These are phyloP conservation scores for Thinocorus orbignyianus DNA, from an alignment of 2,113 vertebrate species.

Conservation along the genomic window DNA sequence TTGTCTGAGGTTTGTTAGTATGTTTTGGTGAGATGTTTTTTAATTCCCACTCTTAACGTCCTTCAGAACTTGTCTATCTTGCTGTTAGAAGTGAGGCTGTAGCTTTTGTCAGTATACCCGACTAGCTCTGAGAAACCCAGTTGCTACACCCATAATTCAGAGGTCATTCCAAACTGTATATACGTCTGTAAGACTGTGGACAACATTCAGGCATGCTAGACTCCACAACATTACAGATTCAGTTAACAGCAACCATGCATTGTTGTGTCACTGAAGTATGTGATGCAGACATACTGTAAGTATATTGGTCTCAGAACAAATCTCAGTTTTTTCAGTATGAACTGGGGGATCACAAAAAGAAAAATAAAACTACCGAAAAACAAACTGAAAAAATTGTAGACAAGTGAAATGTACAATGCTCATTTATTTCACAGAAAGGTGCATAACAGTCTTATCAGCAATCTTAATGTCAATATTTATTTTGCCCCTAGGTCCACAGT, in stretches of 20 bases:
- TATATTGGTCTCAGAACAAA: not conserved
- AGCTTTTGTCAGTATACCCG: not conserved
- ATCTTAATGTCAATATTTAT: not conserved
- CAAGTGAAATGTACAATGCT: not conserved
- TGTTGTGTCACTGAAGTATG: not conserved
- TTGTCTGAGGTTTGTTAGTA: not conserved
- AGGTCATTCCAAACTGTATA: not conserved
- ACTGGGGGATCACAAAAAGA: not conserved
- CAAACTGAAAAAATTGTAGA: not conserved
- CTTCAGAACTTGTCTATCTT: not conserved
- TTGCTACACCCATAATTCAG: not conserved
- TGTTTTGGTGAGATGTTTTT: not conserved
- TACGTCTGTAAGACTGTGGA: not conserved
- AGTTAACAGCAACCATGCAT: not conserved
- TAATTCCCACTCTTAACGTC: not conserved
- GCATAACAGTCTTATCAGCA: slow-evolving; percentile 1
- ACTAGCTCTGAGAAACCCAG: not conserved
- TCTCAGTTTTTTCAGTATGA: not conserved
- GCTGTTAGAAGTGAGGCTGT: not conserved
- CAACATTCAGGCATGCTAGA: not conserved
- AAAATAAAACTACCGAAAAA: not conserved
- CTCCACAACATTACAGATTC: not conserved
- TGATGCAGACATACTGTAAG: not conserved
- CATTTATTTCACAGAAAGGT: not conserved
- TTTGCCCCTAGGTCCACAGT: not conserved